phyloP scores from a whole-genome alignment of 2,797 vertebrate species.

The Gymnopithys bicolor region DNA sequence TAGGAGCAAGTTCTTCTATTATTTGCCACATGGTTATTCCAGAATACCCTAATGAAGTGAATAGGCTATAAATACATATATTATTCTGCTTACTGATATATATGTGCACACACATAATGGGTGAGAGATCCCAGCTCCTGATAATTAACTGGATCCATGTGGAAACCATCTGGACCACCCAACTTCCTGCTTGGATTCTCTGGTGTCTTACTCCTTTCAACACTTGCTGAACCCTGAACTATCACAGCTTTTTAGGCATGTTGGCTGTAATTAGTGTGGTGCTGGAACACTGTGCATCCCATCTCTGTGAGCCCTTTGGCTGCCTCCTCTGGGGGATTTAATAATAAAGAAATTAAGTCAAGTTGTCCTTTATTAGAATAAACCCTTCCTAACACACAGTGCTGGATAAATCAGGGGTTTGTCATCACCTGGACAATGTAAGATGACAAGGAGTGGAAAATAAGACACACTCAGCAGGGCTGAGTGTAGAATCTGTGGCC shows the following conservation, averaged over 20 bases:
- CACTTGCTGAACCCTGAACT: background rate
- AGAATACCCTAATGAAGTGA: background rate
- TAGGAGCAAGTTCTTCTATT: background rate
- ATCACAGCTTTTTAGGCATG: background rate
- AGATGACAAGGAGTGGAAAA: background rate
- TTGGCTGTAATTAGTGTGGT: background rate
- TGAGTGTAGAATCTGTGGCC: background rate
- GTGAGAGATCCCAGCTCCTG: background rate
- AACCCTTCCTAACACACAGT: background rate
- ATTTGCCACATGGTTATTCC: background rate
- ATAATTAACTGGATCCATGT: background rate
- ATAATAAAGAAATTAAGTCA: background rate
- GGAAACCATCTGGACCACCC: conserved; percentile 27
- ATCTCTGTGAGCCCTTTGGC: background rate
- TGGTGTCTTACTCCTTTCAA: background rate
- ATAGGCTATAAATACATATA: background rate
- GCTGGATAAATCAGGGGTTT: background rate
- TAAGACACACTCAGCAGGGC: background rate
- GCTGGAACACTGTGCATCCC: background rate
- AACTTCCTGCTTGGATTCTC: background rate
- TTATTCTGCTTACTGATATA: background rate
- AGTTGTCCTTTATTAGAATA: background rate
- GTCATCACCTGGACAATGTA: background rate
- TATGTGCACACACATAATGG: background rate
- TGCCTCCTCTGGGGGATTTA: background rate